These are phyloP conservation scores for Acronicta alni DNA, from an alignment of 2,888 invertebrate species.

Conservation along the genomic window DNA sequence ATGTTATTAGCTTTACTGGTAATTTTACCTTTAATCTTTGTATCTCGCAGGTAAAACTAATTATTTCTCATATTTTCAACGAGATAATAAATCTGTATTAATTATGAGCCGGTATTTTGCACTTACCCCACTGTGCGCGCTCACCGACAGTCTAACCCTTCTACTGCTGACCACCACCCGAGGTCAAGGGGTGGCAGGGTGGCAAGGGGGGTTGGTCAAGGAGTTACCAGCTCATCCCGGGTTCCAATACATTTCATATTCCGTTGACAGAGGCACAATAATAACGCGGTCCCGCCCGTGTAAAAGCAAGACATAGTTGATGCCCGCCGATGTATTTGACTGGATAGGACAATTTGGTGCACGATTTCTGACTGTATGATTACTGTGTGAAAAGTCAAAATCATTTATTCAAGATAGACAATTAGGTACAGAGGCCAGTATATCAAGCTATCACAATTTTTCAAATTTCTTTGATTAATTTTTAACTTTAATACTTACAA, in stretches of 20 bases:
- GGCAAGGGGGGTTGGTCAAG: conserved; percentile 73
- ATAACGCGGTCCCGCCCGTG: conserved; percentile 82
- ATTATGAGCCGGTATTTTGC: conserved; percentile 40
- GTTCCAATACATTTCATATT: conserved; percentile 89
- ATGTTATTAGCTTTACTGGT: no score
- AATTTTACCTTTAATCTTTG: no score
- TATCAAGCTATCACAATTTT: no score
- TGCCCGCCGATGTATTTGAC: conserved; percentile 59
- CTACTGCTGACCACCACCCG: conserved; percentile 73
- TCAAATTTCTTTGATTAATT: no score
- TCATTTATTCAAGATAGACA: no score
- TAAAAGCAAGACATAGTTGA: conserved; percentile 86
- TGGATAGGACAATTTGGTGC: no score
- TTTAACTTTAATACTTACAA: no score
- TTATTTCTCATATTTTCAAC: no score
- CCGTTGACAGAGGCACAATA: conserved; percentile 89
- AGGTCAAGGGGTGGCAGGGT: conserved; percentile 74
- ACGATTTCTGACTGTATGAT: no score
- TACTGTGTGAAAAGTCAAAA: no score
- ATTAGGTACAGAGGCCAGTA: no score
- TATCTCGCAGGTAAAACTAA: no score
- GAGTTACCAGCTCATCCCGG: conserved; percentile 84
- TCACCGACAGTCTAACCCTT: conserved; percentile 63
- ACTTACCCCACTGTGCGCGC: conserved; percentile 63
- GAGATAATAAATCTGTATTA: background rate